Evolutionary conservation across 23 tunicate species (phyloP).

Genomic region (Ascidia mentula): DNA sequence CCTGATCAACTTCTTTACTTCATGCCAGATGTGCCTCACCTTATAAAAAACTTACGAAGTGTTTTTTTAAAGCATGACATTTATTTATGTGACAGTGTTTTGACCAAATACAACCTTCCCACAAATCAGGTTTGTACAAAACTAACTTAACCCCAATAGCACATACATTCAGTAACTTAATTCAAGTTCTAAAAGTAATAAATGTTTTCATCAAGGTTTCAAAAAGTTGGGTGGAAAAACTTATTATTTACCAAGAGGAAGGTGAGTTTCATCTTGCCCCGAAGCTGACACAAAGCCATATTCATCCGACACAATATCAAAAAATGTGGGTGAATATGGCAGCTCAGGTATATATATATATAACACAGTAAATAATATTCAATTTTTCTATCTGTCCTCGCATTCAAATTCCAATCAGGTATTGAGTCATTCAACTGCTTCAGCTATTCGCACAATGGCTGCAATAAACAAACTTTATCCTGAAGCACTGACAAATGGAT

Average conservation of each 20-base stretch:
- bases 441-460: background rate
- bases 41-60: background rate
- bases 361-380: too few species aligned
- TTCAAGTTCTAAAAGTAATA: too few species aligned
- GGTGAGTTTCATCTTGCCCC: background rate
- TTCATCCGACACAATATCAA: background rate
- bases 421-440: background rate
- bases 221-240: background rate
- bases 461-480: background rate
- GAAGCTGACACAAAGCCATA: background rate
- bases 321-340: background rate
- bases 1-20: background rate
- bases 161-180: too few species aligned
- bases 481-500: background rate
- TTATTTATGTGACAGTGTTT: background rate
- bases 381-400: background rate
- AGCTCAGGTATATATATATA: constrained; percentile 7
- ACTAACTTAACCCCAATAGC: too few species aligned
- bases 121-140: background rate
- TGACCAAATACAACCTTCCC: background rate
- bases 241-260: background rate
- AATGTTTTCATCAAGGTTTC: too few species aligned
- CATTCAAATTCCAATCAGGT: background rate
- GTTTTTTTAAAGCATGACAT: background rate
- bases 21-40: constrained; percentile 17